These are phyloP conservation scores for Plagiodera versicolora DNA, from an alignment of 2,888 invertebrate genomes.

Conservation along the genomic window DNA sequence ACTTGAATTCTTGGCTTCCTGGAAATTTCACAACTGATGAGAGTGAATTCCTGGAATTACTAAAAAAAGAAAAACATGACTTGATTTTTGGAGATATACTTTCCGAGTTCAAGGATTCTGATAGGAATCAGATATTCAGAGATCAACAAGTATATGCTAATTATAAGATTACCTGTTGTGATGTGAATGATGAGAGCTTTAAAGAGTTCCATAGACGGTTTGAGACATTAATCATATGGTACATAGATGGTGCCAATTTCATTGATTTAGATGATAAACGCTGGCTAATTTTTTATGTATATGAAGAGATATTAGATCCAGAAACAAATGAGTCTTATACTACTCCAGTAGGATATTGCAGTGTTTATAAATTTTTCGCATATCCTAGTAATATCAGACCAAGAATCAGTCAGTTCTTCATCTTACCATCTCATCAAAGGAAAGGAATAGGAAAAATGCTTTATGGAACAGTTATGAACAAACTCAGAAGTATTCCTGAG, in stretches of 20 bases:
- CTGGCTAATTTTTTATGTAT: slow-evolving; percentile 88
- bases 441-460: slow-evolving; percentile 83
- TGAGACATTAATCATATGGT: slow-evolving; percentile 92
- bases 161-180: slow-evolving; percentile 82
- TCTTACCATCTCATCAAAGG: slow-evolving; percentile 89
- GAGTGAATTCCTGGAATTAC: slow-evolving; percentile 37
- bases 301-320: slow-evolving; percentile 67
- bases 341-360: slow-evolving; percentile 84
- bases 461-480: slow-evolving; percentile 52
- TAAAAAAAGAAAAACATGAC: slow-evolving; percentile 42
- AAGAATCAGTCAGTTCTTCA: slow-evolving; percentile 88
- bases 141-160: slow-evolving; percentile 39
- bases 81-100: slow-evolving; percentile 44
- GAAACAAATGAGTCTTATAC: slow-evolving; percentile 62
- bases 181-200: slow-evolving; percentile 73
- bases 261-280: slow-evolving; percentile 90
- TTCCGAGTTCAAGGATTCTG: slow-evolving; percentile 32
- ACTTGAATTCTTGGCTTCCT: slow-evolving; percentile 48
- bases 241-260: slow-evolving; percentile 93
- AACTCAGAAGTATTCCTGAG: slow-evolving; percentile 52
- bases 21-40: slow-evolving; percentile 38
- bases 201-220: slow-evolving; percentile 77
- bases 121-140: slow-evolving; percentile 28
- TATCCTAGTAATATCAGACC: slow-evolving; percentile 87
- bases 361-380: slow-evolving; percentile 93